Conservation (phyloP, 64 coral and sea anemone genomes). For the Acropora yongei region DNA sequence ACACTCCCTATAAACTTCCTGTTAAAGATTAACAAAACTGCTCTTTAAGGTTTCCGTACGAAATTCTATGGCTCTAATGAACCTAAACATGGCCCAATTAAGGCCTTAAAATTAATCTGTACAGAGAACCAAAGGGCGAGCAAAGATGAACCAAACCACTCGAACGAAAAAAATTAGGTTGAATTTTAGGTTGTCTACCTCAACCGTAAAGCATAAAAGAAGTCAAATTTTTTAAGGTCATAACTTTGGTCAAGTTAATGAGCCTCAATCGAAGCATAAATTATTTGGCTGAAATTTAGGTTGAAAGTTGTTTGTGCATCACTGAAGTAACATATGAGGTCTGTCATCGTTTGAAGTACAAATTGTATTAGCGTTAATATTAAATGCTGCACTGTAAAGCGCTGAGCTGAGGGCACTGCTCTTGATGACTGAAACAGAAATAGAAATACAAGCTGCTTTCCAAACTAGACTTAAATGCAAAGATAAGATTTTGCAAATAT, state of each 20-base stretch:
- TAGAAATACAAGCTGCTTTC: not conserved
- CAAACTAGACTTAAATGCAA: not conserved
- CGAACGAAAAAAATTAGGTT: constrained; percentile 11
- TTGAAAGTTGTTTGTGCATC: not conserved
- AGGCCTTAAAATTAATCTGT: not conserved
- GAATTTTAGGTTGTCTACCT: not conserved
- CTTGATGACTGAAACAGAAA: not conserved
- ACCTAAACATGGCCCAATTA: constrained; percentile 10
- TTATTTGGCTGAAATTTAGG: not conserved
- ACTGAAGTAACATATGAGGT: not conserved
- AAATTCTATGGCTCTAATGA: constrained; percentile 19
- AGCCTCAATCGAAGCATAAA: not conserved
- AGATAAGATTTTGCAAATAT: not conserved
- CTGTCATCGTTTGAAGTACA: not conserved
- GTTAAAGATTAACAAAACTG: too few relatives aligned
- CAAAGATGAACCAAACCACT: constrained; percentile 27
- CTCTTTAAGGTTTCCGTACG: not conserved
- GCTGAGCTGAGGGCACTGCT: not conserved
- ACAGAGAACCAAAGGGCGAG: not conserved
- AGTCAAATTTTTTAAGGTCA: not conserved
- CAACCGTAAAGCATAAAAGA: not conserved
- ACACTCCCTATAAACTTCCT: too few relatives aligned
- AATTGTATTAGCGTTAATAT: too few relatives aligned
- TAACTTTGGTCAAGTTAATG: not conserved
- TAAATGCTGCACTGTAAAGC: not conserved